These are phyloP conservation scores for Sternotherus odoratus DNA, from an alignment of 2,797 vertebrate genomes.

Conservation along the genomic window DNA sequence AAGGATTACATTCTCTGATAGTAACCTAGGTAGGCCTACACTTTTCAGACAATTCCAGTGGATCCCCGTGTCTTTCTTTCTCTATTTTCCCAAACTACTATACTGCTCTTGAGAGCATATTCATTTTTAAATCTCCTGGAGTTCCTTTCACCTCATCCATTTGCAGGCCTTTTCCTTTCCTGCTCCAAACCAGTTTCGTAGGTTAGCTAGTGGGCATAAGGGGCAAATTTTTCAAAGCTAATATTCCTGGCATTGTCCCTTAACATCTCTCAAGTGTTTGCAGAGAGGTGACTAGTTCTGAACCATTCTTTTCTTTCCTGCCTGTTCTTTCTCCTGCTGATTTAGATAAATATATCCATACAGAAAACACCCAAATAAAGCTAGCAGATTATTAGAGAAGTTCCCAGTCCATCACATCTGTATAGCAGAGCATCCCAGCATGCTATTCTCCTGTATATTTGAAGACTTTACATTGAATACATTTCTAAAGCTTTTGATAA, in stretches of 20 bases:
- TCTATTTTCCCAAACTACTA: neutral
- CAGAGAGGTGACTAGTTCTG: neutral
- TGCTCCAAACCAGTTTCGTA: neutral
- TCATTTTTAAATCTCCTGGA: neutral
- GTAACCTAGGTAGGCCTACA: neutral
- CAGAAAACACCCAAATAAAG: neutral
- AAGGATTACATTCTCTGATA: neutral
- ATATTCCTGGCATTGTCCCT: neutral
- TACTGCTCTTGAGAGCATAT: neutral
- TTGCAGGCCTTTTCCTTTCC: neutral
- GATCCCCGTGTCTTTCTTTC: neutral
- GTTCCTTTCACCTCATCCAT: fast-evolving
- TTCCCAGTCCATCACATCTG: neutral
- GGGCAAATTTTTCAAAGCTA: neutral
- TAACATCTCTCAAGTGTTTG: neutral
- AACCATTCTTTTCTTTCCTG: neutral
- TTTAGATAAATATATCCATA: neutral
- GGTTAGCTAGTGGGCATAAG: neutral
- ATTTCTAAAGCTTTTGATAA: constrained; percentile 8
- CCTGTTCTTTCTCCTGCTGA: neutral
- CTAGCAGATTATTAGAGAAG: neutral
- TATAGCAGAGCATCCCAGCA: neutral
- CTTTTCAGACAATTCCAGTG: neutral
- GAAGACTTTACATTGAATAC: neutral
- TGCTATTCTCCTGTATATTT: neutral